Evolutionary conservation across 1,140 invertebrate genomes (phyloP).

Genomic region (Epicauta chinensis): DNA sequence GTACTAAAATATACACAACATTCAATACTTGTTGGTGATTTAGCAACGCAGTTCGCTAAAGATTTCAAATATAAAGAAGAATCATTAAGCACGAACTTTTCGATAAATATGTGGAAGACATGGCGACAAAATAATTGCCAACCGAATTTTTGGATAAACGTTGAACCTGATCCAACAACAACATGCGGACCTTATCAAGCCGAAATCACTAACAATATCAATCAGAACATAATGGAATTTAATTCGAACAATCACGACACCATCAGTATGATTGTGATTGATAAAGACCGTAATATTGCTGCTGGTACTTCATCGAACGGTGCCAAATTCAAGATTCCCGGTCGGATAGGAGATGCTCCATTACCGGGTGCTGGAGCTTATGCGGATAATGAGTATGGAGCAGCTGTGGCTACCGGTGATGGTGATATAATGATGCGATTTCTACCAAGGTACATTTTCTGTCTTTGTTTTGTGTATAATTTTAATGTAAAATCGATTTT

Average conservation of each 20-base stretch:
- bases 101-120: constrained; percentile 60
- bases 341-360: constrained; percentile 91
- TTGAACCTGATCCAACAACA: constrained; percentile 65
- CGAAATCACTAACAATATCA: constrained; percentile 19
- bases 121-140: constrained; percentile 87
- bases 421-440: constrained; percentile 97
- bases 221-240: constrained; percentile 36
- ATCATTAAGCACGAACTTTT: constrained; percentile 67
- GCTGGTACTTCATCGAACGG: constrained; percentile 97
- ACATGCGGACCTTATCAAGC: constrained; percentile 85
- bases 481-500: background rate
- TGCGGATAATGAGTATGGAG: constrained; percentile 84
- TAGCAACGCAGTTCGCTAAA: constrained; percentile 84
- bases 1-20: constrained; percentile 91
- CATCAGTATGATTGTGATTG: constrained; percentile 92
- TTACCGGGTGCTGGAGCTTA: constrained; percentile 92
- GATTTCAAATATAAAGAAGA: constrained; percentile 84
- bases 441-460: constrained; percentile 66
- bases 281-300: constrained; percentile 69
- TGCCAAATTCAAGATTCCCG: constrained; percentile 87
- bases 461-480: constrained; percentile 12
- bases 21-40: constrained; percentile 81
- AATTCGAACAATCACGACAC: constrained; percentile 85
- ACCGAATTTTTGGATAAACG: constrained; percentile 87
- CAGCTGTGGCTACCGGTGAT: constrained; percentile 90